phyloP scores from a whole-genome alignment of 2,113 vertebrate species.

The Motacilla tschutschensis region DNA sequence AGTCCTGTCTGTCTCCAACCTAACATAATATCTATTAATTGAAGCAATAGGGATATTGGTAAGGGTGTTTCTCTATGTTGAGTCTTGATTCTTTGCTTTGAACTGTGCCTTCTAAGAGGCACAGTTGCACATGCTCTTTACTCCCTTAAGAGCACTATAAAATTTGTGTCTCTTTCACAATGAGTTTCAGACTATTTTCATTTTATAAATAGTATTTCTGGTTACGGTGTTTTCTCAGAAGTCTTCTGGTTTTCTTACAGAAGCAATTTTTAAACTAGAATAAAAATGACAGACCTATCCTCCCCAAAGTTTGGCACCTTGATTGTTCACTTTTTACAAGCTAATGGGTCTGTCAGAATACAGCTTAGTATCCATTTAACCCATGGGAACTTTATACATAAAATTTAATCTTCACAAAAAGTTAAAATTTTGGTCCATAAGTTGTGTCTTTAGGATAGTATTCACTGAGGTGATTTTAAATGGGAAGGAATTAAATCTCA shows the following conservation, averaged over 20 bases:
- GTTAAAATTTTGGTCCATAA: background rate
- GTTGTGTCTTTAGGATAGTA: background rate
- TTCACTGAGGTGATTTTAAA: background rate
- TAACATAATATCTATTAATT: background rate
- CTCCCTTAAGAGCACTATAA: background rate
- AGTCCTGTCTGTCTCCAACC: background rate
- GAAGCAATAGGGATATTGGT: background rate
- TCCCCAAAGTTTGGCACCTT: background rate
- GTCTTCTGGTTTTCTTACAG: background rate
- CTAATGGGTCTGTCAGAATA: background rate
- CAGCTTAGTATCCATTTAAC: accelerated
- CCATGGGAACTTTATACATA: background rate
- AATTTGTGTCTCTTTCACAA: background rate
- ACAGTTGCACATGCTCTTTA: accelerated
- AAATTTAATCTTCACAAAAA: background rate
- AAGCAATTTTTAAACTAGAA: background rate
- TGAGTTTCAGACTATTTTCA: background rate
- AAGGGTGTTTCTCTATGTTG: background rate
- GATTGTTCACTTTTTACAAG: background rate
- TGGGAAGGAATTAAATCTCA: background rate
- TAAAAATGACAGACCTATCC: background rate
- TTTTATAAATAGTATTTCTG: background rate
- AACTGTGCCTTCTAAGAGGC: background rate
- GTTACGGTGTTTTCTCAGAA: background rate
- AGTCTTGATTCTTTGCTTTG: background rate